These are phyloP conservation scores for Patella caerulea DNA, from an alignment of 2,888 invertebrate genomes.

Conservation along the genomic window DNA sequence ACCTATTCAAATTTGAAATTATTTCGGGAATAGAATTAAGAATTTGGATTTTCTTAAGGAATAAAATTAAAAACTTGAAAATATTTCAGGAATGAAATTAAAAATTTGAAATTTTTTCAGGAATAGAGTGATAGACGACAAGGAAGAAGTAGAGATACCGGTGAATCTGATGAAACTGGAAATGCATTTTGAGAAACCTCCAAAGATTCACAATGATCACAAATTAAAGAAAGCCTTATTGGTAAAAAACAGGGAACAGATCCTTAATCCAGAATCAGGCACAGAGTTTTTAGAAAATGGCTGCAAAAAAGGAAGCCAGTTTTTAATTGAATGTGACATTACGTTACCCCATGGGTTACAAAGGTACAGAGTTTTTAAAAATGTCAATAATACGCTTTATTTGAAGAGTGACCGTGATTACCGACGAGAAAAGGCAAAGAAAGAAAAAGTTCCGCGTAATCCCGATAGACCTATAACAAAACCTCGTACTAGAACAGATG, in stretches of 20 bases:
- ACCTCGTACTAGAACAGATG: neutral
- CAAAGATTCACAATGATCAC: constrained; percentile 83
- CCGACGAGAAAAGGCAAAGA: neutral
- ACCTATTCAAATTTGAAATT: too few species aligned
- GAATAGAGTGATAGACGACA: neutral
- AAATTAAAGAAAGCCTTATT: constrained; percentile 77
- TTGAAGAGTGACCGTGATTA: neutral
- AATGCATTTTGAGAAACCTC: constrained; percentile 86
- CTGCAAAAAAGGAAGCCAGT: neutral
- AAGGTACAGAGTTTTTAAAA: constrained; percentile 31
- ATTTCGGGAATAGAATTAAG: too few species aligned
- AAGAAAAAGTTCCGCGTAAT: neutral
- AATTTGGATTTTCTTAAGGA: too few species aligned
- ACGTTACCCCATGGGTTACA: constrained; percentile 31
- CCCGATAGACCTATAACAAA: neutral
- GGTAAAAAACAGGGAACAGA: constrained; percentile 22
- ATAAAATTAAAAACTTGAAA: too few species aligned
- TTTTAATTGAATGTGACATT: constrained; percentile 29
- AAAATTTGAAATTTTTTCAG: too few species aligned
- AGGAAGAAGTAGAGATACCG: constrained; percentile 74
- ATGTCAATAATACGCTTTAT: neutral
- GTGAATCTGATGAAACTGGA: constrained; percentile 84
- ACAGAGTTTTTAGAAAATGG: constrained; percentile 9
- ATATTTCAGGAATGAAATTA: too few species aligned
- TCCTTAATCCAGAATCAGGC: constrained; percentile 11